Evolutionary conservation across 1,140 invertebrate genomes (phyloP).

Genomic region (Hylaeus volcanicus): DNA sequence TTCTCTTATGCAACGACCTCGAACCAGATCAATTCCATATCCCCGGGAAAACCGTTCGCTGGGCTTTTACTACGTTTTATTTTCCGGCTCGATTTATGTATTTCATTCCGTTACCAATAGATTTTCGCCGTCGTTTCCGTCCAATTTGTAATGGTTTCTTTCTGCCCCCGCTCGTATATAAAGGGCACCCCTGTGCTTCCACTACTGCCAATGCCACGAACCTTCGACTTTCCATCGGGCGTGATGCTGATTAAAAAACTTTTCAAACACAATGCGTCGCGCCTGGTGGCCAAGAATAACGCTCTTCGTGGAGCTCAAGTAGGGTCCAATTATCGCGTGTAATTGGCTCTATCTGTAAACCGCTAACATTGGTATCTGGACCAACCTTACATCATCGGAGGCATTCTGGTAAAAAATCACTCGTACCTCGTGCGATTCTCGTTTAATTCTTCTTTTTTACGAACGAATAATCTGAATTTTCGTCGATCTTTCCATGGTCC

Average conservation of each 20-base stretch:
- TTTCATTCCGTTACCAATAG: conserved; percentile 19
- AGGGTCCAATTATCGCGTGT: no score
- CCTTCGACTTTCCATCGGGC: background rate
- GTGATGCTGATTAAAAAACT: conserved; percentile 29
- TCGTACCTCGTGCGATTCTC: no score
- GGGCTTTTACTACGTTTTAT: conserved; percentile 14
- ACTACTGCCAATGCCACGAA: background rate
- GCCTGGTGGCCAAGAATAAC: background rate
- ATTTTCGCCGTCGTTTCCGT: conserved; percentile 8
- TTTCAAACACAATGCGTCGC: background rate
- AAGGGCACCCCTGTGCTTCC: background rate
- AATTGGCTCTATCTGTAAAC: no score
- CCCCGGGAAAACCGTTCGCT: conserved; percentile 19
- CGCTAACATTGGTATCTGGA: no score
- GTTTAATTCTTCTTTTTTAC: no score
- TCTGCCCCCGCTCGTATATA: background rate
- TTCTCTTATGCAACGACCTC: conserved; percentile 15
- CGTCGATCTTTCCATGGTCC: background rate
- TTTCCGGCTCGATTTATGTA: conserved; percentile 22
- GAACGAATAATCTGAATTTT: no score
- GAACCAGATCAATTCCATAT: conserved; percentile 28
- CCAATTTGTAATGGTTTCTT: conserved; percentile 10
- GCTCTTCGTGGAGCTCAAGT: no score
- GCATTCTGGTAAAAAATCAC: no score
- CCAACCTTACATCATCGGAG: no score